Conservation (phyloP, 2,888 invertebrate genomes). For the Tridacna gigas region DNA sequence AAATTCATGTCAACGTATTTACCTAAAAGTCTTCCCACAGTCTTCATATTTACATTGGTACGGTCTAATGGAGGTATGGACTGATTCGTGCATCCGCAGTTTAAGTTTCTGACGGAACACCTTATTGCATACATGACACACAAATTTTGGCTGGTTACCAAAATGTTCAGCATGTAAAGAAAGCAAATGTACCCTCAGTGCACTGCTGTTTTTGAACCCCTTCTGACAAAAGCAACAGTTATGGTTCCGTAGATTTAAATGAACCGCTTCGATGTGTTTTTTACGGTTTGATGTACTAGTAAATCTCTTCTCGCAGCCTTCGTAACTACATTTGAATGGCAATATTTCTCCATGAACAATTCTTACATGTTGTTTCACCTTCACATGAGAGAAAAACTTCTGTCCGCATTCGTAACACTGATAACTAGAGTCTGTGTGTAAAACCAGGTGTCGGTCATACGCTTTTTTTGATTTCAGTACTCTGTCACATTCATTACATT, state of each 20-base stretch:
- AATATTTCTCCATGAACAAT: constrained; percentile 6
- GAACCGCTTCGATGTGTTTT: constrained; percentile 3
- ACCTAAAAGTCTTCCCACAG: constrained; percentile 50
- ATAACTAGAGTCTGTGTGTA: background rate
- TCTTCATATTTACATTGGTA: constrained; percentile 39
- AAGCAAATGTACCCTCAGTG: constrained; percentile 11
- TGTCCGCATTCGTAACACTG: constrained; percentile 15
- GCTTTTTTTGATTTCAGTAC: background rate
- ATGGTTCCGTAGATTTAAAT: constrained; percentile 23
- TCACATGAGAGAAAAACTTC: background rate
- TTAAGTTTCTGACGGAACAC: constrained; percentile 21
- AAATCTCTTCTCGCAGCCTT: constrained; percentile 7
- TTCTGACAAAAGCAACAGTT: background rate
- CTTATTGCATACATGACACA: constrained; percentile 22
- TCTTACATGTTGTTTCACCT: constrained; percentile 4
- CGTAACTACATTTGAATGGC: background rate
- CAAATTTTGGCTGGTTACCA: background rate
- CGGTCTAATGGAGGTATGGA: constrained; percentile 32
- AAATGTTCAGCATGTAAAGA: constrained; percentile 1
- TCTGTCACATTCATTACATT: background rate
- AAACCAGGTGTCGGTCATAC: background rate
- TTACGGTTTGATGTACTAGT: constrained; percentile 11
- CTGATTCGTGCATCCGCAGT: constrained; percentile 27
- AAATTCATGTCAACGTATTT: background rate
- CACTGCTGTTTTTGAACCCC: constrained; percentile 25